These are phyloP conservation scores for Rhodophaea formosa DNA, from an alignment of 2,888 invertebrate genomes.

Conservation along the genomic window DNA sequence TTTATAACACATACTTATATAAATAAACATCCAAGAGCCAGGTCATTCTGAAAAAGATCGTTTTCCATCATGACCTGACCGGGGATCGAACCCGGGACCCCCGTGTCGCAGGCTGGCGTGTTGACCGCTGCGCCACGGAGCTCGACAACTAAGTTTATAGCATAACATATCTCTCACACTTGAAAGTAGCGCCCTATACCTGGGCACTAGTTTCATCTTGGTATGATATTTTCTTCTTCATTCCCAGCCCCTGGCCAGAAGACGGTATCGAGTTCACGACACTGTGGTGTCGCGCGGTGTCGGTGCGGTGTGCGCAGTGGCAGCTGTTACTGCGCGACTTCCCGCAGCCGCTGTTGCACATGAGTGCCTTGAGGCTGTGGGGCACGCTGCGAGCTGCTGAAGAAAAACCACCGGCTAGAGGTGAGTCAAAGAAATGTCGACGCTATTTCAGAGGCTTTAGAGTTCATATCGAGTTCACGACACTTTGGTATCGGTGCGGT, in stretches of 20 bases:
- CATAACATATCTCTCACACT: too few relatives aligned
- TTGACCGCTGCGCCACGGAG: too few relatives aligned
- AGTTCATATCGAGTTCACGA: conserved; percentile 87
- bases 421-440: conserved; percentile 35
- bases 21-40: too few relatives aligned
- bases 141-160: too few relatives aligned
- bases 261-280: conserved; percentile 94
- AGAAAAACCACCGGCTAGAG: conserved; percentile 86
- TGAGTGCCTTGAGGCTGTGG: conserved; percentile 92
- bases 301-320: conserved; percentile 91
- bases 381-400: conserved; percentile 96
- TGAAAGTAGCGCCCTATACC: too few relatives aligned
- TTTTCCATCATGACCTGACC: too few relatives aligned
- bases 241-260: conserved; percentile 92
- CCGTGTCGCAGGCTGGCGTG: too few relatives aligned
- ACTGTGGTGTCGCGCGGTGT: conserved; percentile 97
- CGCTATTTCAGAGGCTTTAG: too few relatives aligned
- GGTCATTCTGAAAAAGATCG: too few relatives aligned
- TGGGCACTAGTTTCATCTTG: too few relatives aligned
- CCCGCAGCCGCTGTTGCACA: conserved; percentile 94
- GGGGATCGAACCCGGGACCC: too few relatives aligned
- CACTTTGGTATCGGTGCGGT: conserved; percentile 94
- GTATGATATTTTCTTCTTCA: not conserved
- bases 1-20: too few relatives aligned
- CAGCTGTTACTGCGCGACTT: conserved; percentile 95